Percentiles rank a stretch among this genome's conserved stretches.
Evolutionary conservation across 2,113 vertebrate species (phyloP).

Genomic region (Nesospiza acunhae): DNA sequence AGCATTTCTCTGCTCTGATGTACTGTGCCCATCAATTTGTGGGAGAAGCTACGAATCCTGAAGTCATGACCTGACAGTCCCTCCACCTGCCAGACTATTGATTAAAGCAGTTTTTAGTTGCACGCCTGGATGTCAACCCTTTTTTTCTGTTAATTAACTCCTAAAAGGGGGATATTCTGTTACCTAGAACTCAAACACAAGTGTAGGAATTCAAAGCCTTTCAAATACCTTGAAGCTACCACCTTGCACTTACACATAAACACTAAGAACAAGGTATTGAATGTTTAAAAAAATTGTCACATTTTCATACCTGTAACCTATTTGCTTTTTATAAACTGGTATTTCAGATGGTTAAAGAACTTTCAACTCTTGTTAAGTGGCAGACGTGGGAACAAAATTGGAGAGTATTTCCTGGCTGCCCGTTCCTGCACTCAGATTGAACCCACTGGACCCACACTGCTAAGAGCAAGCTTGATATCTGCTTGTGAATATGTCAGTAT

Average conservation of each 20-base stretch:
- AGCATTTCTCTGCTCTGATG: not conserved
- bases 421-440: not conserved
- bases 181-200: not conserved
- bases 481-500: not conserved
- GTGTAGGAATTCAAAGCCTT: not conserved
- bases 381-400: not conserved
- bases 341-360: not conserved
- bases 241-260: not conserved
- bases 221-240: not conserved
- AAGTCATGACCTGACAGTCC: not conserved
- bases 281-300: not conserved
- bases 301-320: not conserved
- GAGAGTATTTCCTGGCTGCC: not conserved
- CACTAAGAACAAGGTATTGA: not conserved
- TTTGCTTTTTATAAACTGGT: not conserved
- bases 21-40: not conserved
- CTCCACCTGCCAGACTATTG: not conserved
- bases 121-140: not conserved
- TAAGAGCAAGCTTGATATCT: not conserved
- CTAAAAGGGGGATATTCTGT: not conserved
- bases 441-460: not conserved
- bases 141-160: not conserved
- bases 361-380: not conserved
- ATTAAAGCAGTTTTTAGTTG: conserved; percentile 7
- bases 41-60: not conserved